Evolutionary conservation across 2,888 invertebrate genomes (phyloP), one percentile per base, ranked within the genome.

Genomic region (Dione vanillae): DNA sequence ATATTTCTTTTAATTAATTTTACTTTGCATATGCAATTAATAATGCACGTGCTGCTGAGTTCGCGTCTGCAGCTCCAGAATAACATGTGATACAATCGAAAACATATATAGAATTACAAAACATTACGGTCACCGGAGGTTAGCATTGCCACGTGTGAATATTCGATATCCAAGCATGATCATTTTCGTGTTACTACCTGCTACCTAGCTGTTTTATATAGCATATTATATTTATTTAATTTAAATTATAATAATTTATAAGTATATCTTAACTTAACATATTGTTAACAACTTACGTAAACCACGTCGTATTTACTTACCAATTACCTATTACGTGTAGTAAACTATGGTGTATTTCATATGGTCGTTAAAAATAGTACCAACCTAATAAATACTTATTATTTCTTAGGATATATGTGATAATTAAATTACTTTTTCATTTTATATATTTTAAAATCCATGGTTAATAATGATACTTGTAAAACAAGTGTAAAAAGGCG

Each of bases 61-160:
- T 7, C 16, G 14, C 61, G 45, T 1, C 35, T 47, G 27, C 27
- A 37, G 10, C 12, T 45, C 35, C 2, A 62, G 67, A 74, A 71
- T 72, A 70, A 69, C 71, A 72, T 71, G 79, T 80, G 78, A 47
- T 73, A 73, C 76, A 68, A 82, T 83, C 80, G 71, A 56, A 41
- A 68, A 70, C 71, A 69, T 78, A 78, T 75, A 81, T 80, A 77
- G 83, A 80, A 84, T 86, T 80, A 82, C 83, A 85, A 84, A 77
- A 75, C 79, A 72, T 76, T 75, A 76, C 78, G 76, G 79, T 81
- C 78, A 78, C 73, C 37, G 37, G 66, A 77, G 77, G 79, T 79
- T 78, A 80, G 72, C 35, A n/a, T 47, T 56, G 19, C 51, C 61
- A 61, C 61, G 67, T 61, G 67, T 19, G 16, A 35, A 37, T 56